These are phyloP conservation scores for Heliconius eleuchia DNA, from an alignment of 1,140 invertebrate genomes.

Conservation along the genomic window DNA sequence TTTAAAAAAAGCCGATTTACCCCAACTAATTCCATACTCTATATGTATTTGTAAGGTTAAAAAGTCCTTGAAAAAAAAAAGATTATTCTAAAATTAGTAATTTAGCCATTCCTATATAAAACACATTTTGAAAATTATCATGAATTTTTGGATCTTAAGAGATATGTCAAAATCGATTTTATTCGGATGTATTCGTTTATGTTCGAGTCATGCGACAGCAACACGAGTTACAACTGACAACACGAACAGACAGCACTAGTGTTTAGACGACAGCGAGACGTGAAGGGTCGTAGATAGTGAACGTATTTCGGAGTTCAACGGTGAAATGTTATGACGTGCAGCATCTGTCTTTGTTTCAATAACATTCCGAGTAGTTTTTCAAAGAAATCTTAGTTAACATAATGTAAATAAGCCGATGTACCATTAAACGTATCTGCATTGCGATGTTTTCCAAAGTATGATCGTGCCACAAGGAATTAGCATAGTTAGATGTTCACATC, in stretches of 20 bases:
- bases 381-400: conserved; percentile 54
- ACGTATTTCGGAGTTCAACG: conserved; percentile 54
- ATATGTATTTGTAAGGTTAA: conserved; percentile 41
- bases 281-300: conserved; percentile 45
- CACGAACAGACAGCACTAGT: conserved; percentile 44
- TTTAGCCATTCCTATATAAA: background rate
- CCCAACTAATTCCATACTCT: conserved; percentile 44
- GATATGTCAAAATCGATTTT: background rate
- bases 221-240: conserved; percentile 8
- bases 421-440: conserved; percentile 47
- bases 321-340: conserved; percentile 80
- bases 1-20: conserved; percentile 53
- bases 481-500: conserved; percentile 77
- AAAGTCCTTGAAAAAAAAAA: conserved; percentile 17
- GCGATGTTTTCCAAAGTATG: conserved; percentile 76
- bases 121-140: background rate
- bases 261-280: conserved; percentile 41
- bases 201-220: background rate
- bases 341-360: conserved; percentile 75
- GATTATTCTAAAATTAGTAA: background rate
- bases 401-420: conserved; percentile 64
- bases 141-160: background rate
- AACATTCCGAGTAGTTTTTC: conserved; percentile 62
- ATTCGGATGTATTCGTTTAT: background rate
- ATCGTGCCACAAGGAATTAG: conserved; percentile 77